Evolutionary conservation across 2,888 invertebrate genomes (phyloP).

Genomic region (Hirtodrosophila alboralis): DNA sequence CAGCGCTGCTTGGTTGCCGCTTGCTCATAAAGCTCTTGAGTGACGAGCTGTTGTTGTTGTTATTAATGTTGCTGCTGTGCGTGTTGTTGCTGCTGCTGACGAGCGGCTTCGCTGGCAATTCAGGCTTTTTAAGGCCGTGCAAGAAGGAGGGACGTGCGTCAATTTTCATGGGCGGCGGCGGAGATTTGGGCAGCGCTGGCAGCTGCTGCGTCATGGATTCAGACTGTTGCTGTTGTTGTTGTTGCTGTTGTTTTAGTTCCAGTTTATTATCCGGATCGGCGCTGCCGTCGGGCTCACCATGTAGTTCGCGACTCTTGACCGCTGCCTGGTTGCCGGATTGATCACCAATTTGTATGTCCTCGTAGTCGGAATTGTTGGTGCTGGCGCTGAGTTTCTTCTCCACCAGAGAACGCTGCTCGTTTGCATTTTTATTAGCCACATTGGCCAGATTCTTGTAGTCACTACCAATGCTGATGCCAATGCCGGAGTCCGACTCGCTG

Average conservation of each 20-base stretch:
- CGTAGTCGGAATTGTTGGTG: slow-evolving; percentile 83
- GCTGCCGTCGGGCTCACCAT: slow-evolving; percentile 94
- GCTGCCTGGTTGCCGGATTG: slow-evolving; percentile 55
- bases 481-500: slow-evolving; percentile 84
- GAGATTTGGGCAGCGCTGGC: slow-evolving; percentile 87
- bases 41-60: slow-evolving; percentile 81
- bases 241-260: slow-evolving; percentile 86
- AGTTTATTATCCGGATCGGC: slow-evolving; percentile 90
- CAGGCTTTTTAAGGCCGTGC: slow-evolving; percentile 88
- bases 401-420: slow-evolving; percentile 62
- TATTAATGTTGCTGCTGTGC: slow-evolving; percentile 14
- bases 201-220: slow-evolving; percentile 77
- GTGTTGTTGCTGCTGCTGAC: slow-evolving; percentile 68
- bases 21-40: slow-evolving; percentile 86
- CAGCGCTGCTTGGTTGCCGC: slow-evolving; percentile 83
- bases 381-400: slow-evolving; percentile 82
- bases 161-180: slow-evolving; percentile 78
- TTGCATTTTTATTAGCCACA: slow-evolving; percentile 32
- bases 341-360: slow-evolving; percentile 83
- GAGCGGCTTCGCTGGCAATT: slow-evolving; percentile 89
- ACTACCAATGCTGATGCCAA: slow-evolving; percentile 83
- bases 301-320: slow-evolving; percentile 89
- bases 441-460: slow-evolving; percentile 76
- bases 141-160: slow-evolving; percentile 89
- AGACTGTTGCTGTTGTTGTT: slow-evolving; percentile 85